Percentiles rank a stretch among this genome's conserved stretches.
These are phyloP conservation scores for Drosophila quadrilineata DNA, from an alignment of 1,140 invertebrate genomes.

Conservation along the genomic window DNA sequence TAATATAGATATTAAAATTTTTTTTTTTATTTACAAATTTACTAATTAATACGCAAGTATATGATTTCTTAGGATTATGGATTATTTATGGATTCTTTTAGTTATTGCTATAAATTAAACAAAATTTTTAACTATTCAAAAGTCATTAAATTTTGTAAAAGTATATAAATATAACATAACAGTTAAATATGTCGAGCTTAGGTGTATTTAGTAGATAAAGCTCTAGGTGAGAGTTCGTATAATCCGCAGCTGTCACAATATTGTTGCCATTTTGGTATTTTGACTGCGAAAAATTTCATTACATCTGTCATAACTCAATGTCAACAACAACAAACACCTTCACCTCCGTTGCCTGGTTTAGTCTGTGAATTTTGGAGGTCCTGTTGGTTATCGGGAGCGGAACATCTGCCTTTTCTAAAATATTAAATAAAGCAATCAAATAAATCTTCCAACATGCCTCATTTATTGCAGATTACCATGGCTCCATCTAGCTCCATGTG, in stretches of 20 bases:
- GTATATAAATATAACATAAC: too few species aligned
- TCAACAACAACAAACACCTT: slow-evolving; percentile 47
- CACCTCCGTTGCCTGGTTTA: not conserved
- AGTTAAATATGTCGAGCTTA: too few species aligned
- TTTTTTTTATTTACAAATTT: too few species aligned
- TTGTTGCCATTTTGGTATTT: slow-evolving; percentile 16
- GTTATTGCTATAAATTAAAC: too few species aligned
- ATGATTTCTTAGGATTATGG: too few species aligned
- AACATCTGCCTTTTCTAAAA: slow-evolving; percentile 77
- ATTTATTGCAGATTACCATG: slow-evolving; percentile 80
- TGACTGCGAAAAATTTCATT: slow-evolving; percentile 54
- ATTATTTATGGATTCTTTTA: too few species aligned
- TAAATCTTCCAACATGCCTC: slow-evolving; percentile 80
- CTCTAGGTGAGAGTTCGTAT: slow-evolving; percentile 12
- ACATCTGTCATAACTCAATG: slow-evolving; percentile 69
- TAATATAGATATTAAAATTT: too few species aligned
- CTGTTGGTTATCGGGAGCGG: slow-evolving; percentile 34
- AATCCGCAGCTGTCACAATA: slow-evolving; percentile 32
- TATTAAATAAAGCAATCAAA: slow-evolving; percentile 80
- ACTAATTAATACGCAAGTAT: too few species aligned
- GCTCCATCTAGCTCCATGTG: slow-evolving; percentile 3
- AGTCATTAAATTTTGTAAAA: too few species aligned
- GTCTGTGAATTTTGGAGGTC: slow-evolving; percentile 15
- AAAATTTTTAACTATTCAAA: too few species aligned
- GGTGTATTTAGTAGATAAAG: too few species aligned